Base-by-base conservation (phyloP, 2,113 vertebrate genomes). In the Lophura nycthemera region DNA sequence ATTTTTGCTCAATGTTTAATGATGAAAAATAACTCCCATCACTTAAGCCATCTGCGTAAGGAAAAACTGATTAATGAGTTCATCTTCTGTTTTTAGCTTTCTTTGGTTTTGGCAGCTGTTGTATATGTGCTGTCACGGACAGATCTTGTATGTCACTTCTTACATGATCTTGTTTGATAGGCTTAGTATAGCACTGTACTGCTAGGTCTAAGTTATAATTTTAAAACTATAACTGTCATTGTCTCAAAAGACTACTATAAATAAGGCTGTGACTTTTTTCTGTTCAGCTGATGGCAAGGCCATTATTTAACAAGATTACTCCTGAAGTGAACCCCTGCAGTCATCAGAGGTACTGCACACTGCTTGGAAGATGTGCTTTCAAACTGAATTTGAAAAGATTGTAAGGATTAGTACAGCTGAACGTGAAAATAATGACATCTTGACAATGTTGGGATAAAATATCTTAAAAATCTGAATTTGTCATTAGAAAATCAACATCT, bases 291-390 rank as follows among this genome's bases (percentile, higher is more conserved):
- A 32, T 83, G 63, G 61, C 59, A 76, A 69, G 54, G 18, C 34
- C 30, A 61, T 89, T 96, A 90, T 48, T 57, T 93, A 93, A 93
- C n/a, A 70, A 47, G 54, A 69, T 52, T 86, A 86, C 43, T 90
- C 90, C 90, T 92, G 77, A 79, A 70, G 90, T 79, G 86, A 96
- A 92, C 80, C 27, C 67, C 48, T 45, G 29, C 48, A 90, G 56
- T 87, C 56, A 78, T 87, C 56, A 78, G 57, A 91, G 25, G 45
- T 77, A 63, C 40, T 71, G 63, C 21, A 80, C 48, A 38, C 21
- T 66, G 6, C 57, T 86, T 78, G 74, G 76, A 76, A 91, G 50
- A 36, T 3, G 5, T 32, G 13, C 6, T 81, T 94, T 89, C 48
- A 59, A 63, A 42, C 20, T 40, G 54, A 56, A 48, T 88, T 90